Percentiles rank a stretch among this genome's conserved stretches.
Evolutionary conservation across 1,140 invertebrate species (phyloP).

Genomic region (Patella vulgata): DNA sequence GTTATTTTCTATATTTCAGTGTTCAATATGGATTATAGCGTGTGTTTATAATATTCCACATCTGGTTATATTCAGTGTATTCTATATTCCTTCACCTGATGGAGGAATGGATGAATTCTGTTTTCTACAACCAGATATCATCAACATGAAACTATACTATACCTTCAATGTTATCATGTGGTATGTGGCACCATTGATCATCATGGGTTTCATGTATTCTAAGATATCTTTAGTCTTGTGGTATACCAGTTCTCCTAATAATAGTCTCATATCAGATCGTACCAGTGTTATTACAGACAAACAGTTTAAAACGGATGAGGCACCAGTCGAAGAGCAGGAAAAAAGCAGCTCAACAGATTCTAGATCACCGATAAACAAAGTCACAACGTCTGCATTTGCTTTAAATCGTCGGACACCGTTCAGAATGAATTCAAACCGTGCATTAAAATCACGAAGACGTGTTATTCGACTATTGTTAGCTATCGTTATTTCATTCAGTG

Average conservation of each 20-base stretch:
- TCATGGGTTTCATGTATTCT: slow-evolving; percentile 85
- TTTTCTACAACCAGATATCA: slow-evolving; percentile 25
- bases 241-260: slow-evolving; percentile 16
- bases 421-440: slow-evolving; percentile 27
- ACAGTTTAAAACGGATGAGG: slow-evolving; percentile 68
- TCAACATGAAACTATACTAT: slow-evolving; percentile 31
- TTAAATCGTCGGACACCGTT: slow-evolving; percentile 74
- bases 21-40: slow-evolving; percentile 39
- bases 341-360: too few relatives aligned
- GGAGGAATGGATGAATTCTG: too few relatives aligned
- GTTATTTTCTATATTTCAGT: slow-evolving; percentile 29
- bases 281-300: slow-evolving; percentile 46
- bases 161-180: slow-evolving; percentile 28
- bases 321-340: slow-evolving; percentile 85
- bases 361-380: slow-evolving; percentile 83
- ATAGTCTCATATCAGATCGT: neutral
- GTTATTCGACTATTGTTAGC: slow-evolving; percentile 80
- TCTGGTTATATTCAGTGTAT: slow-evolving; percentile 41
- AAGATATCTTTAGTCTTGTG: slow-evolving; percentile 60
- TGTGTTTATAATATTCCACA: slow-evolving; percentile 43
- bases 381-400: slow-evolving; percentile 82
- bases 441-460: slow-evolving; percentile 57
- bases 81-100: slow-evolving; percentile 7
- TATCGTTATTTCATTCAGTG: slow-evolving; percentile 82
- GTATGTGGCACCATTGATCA: slow-evolving; percentile 82